Evolutionary conservation across 1,140 invertebrate species (phyloP), one percentile per base, ranked within the genome.

Genomic region (Drosophila ananassae): DNA sequence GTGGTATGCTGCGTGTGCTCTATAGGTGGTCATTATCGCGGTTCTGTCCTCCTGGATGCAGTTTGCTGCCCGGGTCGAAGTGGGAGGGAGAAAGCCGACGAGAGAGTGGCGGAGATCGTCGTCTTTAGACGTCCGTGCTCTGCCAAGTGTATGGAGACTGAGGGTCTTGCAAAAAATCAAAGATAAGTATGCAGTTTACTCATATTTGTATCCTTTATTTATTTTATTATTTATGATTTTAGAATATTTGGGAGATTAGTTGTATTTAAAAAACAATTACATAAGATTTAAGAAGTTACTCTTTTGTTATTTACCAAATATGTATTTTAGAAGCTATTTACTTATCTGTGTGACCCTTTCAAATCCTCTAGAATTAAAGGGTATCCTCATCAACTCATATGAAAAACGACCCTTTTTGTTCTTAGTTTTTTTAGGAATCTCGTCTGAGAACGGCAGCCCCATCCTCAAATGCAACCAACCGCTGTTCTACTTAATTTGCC

Each of bases 1-100:
- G 54, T 53, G 75, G 58, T 53, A 62, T 77, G 63, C 74, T 76
- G 79, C 68, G 72, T 79, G 79, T 77, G 73, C 83, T 77, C 83
- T 79, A 79, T 89, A 89, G 83, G 83, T 89, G 83, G 83, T 89
- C 83, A 89, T 89, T 89, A 89, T 83, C 83, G 85, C 83, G 78
- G 79, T 57, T 56, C 66, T 57, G 61, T 74, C 72, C 52, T 52
- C 55, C 71, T 81, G 41, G 41, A 44, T 44, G 41, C 5, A 58
- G 62, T 25, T 73, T 56, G 41, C 30, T 57, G 28, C 13, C 46
- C 44, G 48, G 63, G 41, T n/a, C 25, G 21, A 28, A 41, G 56
- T 71, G 48, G 74, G 57, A 67, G 55, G 41, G 53, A 48, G 39
- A 68, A 68, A 68, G 63, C 60, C 30, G 48, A 13, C 57, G 64